Percentiles rank a stretch among this genome's conserved stretches.
These are phyloP conservation scores for Passerina amoena DNA, from an alignment of 2,113 vertebrate genomes.

Conservation along the genomic window DNA sequence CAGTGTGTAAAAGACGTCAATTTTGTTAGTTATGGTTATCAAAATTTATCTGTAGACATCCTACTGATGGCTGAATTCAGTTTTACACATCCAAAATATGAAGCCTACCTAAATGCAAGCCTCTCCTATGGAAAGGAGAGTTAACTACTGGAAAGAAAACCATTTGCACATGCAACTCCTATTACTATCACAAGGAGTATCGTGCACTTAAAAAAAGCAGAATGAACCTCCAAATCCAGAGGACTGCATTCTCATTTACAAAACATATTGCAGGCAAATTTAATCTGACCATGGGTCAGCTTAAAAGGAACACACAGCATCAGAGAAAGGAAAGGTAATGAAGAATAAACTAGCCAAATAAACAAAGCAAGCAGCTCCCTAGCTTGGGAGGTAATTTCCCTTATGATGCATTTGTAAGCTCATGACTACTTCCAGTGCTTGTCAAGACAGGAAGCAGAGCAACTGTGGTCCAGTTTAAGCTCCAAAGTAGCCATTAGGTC, in stretches of 20 bases:
- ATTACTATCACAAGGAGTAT: slow-evolving; percentile 33
- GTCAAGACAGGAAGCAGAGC: background rate
- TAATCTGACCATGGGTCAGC: background rate
- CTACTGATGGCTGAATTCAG: background rate
- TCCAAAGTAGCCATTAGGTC: background rate
- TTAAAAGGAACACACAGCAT: background rate
- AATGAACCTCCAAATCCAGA: slow-evolving; percentile 14
- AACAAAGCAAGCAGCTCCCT: slow-evolving; percentile 7
- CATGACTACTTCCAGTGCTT: background rate
- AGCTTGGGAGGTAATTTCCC: background rate
- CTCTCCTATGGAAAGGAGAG: background rate
- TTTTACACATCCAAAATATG: background rate
- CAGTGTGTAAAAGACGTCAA: background rate
- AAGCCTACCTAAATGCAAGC: slow-evolving; percentile 28
- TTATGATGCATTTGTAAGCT: background rate
- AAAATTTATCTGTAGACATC: slow-evolving; percentile 10
- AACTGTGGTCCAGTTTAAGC: background rate
- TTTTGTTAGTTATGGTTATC: background rate
- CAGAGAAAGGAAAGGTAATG: slow-evolving; percentile 17
- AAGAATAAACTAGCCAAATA: background rate
- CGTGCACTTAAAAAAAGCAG: slow-evolving; percentile 8
- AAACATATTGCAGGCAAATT: slow-evolving; percentile 30
- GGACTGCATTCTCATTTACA: background rate
- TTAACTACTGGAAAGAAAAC: slow-evolving; percentile 25
- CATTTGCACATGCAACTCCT: slow-evolving; percentile 49